These are phyloP conservation scores for Prorops nasuta DNA, from an alignment of 1,140 invertebrate species.

Conservation along the genomic window DNA sequence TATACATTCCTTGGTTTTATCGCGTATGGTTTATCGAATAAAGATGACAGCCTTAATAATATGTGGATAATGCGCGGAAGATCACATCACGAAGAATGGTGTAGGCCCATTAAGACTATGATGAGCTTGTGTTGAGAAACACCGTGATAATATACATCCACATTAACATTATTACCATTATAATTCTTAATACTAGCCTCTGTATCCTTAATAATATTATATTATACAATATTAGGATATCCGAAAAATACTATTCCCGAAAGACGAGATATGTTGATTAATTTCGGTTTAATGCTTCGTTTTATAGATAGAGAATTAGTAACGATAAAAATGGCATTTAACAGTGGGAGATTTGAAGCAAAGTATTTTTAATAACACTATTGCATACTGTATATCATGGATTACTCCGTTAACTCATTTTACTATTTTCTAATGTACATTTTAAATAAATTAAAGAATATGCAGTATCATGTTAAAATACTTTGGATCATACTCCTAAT, in stretches of 20 bases:
- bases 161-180: conserved; percentile 41
- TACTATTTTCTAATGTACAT: conserved; percentile 4
- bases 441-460: no score
- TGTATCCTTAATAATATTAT: conserved; percentile 39
- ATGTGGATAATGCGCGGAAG: conserved; percentile 3
- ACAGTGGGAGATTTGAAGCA: conserved; percentile 31
- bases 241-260: conserved; percentile 34
- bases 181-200: conserved; percentile 43
- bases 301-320: conserved; percentile 25
- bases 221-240: conserved; percentile 39
- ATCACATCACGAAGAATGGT: no score
- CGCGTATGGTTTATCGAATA: no score
- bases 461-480: conserved; percentile 33
- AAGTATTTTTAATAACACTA: conserved; percentile 29
- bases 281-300: conserved; percentile 33
- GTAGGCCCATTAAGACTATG: no score
- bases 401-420: conserved; percentile 11
- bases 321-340: conserved; percentile 27
- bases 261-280: conserved; percentile 29
- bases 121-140: conserved; percentile 40
- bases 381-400: conserved; percentile 12
- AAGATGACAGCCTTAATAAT: no score
- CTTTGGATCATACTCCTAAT: conserved; percentile 42
- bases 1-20: no score
- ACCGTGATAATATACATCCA: conserved; percentile 34